phyloP scores from a whole-genome alignment of 2,797 vertebrate species.

The Neopelma chrysocephalum region DNA sequence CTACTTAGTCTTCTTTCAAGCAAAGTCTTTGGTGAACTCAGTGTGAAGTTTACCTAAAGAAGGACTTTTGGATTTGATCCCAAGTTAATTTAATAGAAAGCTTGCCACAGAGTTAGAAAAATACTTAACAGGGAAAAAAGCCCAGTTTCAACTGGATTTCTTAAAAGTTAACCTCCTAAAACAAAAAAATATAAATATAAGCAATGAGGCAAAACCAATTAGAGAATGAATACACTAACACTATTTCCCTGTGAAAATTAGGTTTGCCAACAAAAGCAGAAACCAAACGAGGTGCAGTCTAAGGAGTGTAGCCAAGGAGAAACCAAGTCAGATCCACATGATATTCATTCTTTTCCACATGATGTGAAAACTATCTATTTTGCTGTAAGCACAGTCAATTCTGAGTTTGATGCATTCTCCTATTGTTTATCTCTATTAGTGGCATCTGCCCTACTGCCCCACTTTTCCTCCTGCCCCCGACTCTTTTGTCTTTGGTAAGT shows the following conservation, averaged over 20 bases:
- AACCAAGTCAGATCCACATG: not conserved
- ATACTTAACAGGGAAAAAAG: constrained; percentile 38
- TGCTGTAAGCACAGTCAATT: not conserved
- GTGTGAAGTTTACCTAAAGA: constrained; percentile 42
- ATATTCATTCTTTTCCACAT: not conserved
- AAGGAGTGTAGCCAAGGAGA: not conserved
- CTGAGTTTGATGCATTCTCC: not conserved
- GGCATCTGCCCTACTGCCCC: constrained; percentile 60
- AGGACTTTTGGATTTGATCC: constrained; percentile 25
- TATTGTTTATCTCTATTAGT: constrained; percentile 23
- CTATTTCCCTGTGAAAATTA: constrained; percentile 20
- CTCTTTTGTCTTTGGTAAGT: constrained; percentile 43
- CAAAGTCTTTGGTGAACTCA: constrained; percentile 10
- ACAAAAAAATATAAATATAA: constrained; percentile 46
- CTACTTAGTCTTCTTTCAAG: not conserved
- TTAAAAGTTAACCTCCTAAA: constrained; percentile 39
- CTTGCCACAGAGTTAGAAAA: constrained; percentile 30
- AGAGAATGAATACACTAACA: constrained; percentile 12
- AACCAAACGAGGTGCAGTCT: not conserved
- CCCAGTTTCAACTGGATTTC: constrained; percentile 24
- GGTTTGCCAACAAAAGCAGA: constrained; percentile 40
- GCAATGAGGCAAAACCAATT: constrained; percentile 51
- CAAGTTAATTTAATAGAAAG: constrained; percentile 46
- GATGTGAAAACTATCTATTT: not conserved
- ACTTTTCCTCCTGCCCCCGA: not conserved